phyloP scores from a whole-genome alignment of 2,888 invertebrate genomes.

The Agapetus fuscipes region DNA sequence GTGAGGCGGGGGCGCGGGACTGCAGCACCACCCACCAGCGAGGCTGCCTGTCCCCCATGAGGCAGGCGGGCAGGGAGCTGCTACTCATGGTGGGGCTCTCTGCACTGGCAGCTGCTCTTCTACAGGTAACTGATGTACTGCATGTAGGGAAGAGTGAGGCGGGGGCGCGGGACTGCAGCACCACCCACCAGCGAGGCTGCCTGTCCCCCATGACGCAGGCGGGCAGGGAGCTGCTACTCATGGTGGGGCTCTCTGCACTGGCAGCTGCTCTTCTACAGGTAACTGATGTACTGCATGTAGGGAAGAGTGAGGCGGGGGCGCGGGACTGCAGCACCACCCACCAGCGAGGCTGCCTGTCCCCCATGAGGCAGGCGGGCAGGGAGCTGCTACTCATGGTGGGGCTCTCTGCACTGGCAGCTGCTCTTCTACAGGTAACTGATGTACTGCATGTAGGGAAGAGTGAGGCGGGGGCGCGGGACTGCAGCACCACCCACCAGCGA shows the following conservation, averaged over 20 bases:
- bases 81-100: slow-evolving; percentile 46
- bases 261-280: slow-evolving; percentile 51
- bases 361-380: slow-evolving; percentile 44
- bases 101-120: slow-evolving; percentile 44
- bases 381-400: slow-evolving; percentile 45
- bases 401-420: slow-evolving; percentile 46
- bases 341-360: slow-evolving; percentile 49
- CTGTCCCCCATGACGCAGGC: slow-evolving; percentile 45
- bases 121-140: slow-evolving; percentile 40
- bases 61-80: slow-evolving; percentile 44
- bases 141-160: no score
- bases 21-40: slow-evolving; percentile 42
- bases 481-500: slow-evolving; percentile 39
- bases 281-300: no score
- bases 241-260: slow-evolving; percentile 47
- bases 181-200: slow-evolving; percentile 48
- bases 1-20: slow-evolving; percentile 26
- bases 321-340: slow-evolving; percentile 40
- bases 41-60: slow-evolving; percentile 49
- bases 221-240: slow-evolving; percentile 43
- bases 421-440: slow-evolving; percentile 51
- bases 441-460: no score
- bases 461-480: no score
- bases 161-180: slow-evolving; percentile 39
- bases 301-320: no score